Evolutionary conservation across 2,888 invertebrate species (phyloP), one percentile per base, ranked within the genome.

Genomic region (Amphipoea oculea): DNA sequence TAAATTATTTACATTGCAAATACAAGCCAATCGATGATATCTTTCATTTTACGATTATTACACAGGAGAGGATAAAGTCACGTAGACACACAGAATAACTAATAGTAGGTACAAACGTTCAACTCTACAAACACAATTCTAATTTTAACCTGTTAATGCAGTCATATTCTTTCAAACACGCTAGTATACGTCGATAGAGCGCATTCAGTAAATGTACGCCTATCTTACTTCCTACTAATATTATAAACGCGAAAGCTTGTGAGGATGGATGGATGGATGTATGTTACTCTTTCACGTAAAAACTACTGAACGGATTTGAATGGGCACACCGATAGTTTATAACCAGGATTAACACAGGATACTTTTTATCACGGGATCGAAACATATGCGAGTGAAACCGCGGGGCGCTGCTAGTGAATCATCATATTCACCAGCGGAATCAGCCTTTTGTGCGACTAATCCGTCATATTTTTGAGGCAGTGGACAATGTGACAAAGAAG

Each of bases 71-170:
- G 11, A n/a, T 68, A 84, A 73, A 45, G 54, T 79, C 85, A 54
- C 70, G 45, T 62, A 14, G 6, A 45, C 11, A 11, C 45, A 45
- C 11, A 12, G 45, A 45, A 45, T 45, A 45, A 45, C 45, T 45
- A 45, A n/a, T n/a, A n/a, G n/a, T n/a, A n/a, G n/a, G 5, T 29
- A 23, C 17, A 12, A 40, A 68, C 29, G 54, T 51, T 57, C 62
- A 40, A 62, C 60, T 62, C 36, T 60, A 72, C 36, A 62, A 83
- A 70, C 70, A 80, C 36, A 83, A 17, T 51, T 85, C 81, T 82
- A 82, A 80, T 80, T 80, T 78, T 80, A 82, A 72, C 81, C 73
- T 54, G 80, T 79, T 48, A 84, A 42, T 80, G 68, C 72, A 85
- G 68, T 72, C 36, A 65, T 79, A 82, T 82, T 80, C 68, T 84